Evolutionary conservation across 92 coral and sea anemone species (phyloP).

Genomic region (Montipora capitata): DNA sequence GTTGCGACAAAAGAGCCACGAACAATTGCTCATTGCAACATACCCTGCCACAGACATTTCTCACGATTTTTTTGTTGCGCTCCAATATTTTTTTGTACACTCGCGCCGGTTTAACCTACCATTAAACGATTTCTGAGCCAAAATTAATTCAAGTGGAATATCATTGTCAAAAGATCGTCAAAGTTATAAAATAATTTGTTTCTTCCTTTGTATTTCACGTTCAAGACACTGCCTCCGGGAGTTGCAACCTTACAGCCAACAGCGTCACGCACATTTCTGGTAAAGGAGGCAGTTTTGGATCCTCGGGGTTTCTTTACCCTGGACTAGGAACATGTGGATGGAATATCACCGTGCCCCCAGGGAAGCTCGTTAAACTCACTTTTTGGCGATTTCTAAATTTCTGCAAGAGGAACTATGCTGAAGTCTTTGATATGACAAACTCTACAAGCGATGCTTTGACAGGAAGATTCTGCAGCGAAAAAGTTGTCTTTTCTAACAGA

Average conservation of each 20-base stretch:
- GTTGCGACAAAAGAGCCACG: no score
- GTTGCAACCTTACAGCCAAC: conserved; percentile 35
- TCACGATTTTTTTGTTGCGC: no score
- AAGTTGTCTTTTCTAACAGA: conserved; percentile 44
- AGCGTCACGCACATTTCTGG: conserved; percentile 50
- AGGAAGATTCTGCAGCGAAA: conserved; percentile 23
- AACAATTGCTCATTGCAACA: no score
- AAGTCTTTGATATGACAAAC: conserved; percentile 53
- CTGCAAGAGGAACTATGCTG: conserved; percentile 35
- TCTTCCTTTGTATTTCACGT: neutral
- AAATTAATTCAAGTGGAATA: no score
- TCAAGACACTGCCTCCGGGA: conserved; percentile 45
- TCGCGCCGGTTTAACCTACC: no score
- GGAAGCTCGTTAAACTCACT: conserved; percentile 47
- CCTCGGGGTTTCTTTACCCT: conserved; percentile 57
- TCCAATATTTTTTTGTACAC: no score
- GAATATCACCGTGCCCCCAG: conserved; percentile 68
- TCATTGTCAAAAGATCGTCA: no score
- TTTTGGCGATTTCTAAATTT: neutral
- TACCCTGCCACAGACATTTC: no score
- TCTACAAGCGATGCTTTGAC: conserved; percentile 24
- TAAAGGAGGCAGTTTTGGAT: conserved; percentile 59
- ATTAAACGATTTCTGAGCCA: no score
- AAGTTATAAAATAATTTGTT: no score
- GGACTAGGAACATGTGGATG: conserved; percentile 59